A percentile compares a stretch with the other conserved stretches of the same genome.
Evolutionary conservation across 2,888 invertebrate species (phyloP).

Genomic region (Resseliella maxima): DNA sequence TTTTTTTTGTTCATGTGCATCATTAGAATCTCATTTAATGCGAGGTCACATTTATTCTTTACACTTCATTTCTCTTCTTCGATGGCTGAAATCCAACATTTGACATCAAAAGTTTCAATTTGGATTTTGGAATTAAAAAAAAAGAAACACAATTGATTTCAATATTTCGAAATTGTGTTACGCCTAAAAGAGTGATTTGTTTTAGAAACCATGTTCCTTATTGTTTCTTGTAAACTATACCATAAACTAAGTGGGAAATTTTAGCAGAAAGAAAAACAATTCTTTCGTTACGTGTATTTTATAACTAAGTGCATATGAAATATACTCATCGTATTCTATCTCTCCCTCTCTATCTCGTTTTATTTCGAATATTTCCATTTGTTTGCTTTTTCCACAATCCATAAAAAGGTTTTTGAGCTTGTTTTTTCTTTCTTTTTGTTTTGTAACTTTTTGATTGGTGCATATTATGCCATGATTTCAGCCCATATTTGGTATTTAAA

Average conservation of each 20-base stretch:
- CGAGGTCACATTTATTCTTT: background rate
- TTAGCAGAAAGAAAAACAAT: background rate
- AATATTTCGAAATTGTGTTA: too few species aligned
- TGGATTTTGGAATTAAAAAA: too few species aligned
- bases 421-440: too few species aligned
- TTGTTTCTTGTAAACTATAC: background rate
- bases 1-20: background rate
- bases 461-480: too few species aligned
- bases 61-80: background rate
- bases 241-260: slow-evolving; percentile 17
- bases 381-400: too few species aligned
- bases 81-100: background rate
- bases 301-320: background rate
- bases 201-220: slow-evolving; percentile 22
- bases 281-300: background rate
- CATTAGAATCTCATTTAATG: background rate
- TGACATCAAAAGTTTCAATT: background rate
- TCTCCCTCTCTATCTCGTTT: background rate
- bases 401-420: too few species aligned
- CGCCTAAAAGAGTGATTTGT: background rate
- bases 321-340: background rate
- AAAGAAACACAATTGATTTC: too few species aligned
- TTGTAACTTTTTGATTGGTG: too few species aligned
- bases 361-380: too few species aligned
- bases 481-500: too few species aligned